These are phyloP conservation scores for Palythoa grandis DNA, from an alignment of 92 coral and sea anemone genomes.

Conservation along the genomic window DNA sequence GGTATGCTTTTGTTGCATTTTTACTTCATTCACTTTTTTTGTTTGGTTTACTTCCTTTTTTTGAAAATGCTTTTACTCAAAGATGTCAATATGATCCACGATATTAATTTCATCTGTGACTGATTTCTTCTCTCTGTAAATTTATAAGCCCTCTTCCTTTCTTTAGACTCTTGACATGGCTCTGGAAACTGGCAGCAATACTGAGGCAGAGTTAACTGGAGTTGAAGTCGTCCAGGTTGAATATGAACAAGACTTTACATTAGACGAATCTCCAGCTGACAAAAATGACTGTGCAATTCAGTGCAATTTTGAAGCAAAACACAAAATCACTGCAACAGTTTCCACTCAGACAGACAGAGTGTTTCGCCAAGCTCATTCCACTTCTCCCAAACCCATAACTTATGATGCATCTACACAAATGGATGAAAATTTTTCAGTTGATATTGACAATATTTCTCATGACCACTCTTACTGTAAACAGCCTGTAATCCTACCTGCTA, in stretches of 20 bases:
- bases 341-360: conserved; percentile 5
- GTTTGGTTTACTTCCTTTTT: neutral
- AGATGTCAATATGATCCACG: neutral
- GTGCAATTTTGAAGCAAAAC: conserved; percentile 11
- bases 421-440: conserved; percentile 7
- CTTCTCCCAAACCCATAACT: conserved; percentile 9
- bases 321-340: conserved; percentile 11
- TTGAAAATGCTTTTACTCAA: neutral
- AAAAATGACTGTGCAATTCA: neutral
- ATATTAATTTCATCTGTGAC: neutral
- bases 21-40: neutral
- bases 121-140: neutral
- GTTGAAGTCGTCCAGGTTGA: neutral
- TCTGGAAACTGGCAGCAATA: neutral
- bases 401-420: conserved; percentile 14
- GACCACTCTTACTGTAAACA: conserved; percentile 24
- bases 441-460: conserved; percentile 4
- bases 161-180: neutral
- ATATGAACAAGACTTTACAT: neutral
- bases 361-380: neutral
- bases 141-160: neutral
- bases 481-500: conserved; percentile 2
- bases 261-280: neutral
- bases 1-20: neutral
- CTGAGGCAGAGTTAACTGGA: neutral